These are phyloP conservation scores for Pammene fasciana DNA, from an alignment of 2,888 invertebrate species.

Conservation along the genomic window DNA sequence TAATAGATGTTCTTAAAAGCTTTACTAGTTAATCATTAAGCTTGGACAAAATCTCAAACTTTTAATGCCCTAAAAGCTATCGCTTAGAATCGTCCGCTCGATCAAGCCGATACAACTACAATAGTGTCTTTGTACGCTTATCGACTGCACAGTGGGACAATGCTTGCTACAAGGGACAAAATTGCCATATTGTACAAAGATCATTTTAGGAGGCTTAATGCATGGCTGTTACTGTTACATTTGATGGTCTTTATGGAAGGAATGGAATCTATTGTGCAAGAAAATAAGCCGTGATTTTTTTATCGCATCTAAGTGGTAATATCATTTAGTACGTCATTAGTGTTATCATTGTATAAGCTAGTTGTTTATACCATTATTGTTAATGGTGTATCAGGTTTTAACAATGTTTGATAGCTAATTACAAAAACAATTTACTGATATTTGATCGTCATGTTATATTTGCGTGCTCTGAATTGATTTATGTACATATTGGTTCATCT, in stretches of 20 bases:
- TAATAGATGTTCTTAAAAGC: no score
- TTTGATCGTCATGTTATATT: background rate
- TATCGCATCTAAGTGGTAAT: conserved; percentile 7
- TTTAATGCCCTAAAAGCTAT: conserved; percentile 23
- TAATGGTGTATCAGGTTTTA: background rate
- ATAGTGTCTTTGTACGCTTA: conserved; percentile 53
- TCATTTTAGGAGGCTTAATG: conserved; percentile 34
- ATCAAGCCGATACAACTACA: conserved; percentile 42
- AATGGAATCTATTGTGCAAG: conserved; percentile 16
- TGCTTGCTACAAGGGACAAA: conserved; percentile 47
- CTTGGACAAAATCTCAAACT: background rate
- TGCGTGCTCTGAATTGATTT: background rate
- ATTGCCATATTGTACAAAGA: conserved; percentile 42
- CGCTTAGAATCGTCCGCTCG: conserved; percentile 12
- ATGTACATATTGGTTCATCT: background rate
- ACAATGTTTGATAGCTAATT: conserved; percentile 1
- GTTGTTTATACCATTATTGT: background rate
- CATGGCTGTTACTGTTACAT: conserved; percentile 24
- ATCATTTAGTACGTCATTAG: background rate
- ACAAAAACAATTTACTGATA: conserved; percentile 10
- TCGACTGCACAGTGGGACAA: conserved; percentile 52
- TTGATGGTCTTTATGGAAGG: conserved; percentile 9
- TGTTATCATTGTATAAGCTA: background rate
- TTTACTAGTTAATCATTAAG: background rate
- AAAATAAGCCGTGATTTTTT: conserved; percentile 6